Evolutionary conservation across 2,797 vertebrate species (phyloP), one percentile per base, ranked within the genome.

Genomic region (Poecilia gillii): DNA sequence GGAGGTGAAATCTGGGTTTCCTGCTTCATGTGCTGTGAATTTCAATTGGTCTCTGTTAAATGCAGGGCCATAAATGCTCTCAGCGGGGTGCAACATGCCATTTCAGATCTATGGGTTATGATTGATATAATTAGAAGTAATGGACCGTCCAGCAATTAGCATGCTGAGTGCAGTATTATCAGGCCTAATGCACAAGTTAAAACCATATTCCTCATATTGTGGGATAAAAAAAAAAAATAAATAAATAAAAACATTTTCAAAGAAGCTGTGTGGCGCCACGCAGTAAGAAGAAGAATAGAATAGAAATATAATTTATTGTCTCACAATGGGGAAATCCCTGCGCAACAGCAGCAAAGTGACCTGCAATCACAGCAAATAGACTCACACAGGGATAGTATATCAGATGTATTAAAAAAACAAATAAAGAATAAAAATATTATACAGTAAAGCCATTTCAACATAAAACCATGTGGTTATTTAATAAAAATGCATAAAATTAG

Each of bases 61-160:
- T 83, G 76, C 55, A 36, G 49, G 73, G 41, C 80, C 80, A 83
- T 84, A 88, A 88, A 87, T n/a, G 85, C 79, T 90, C 87, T 82
- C 87, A 84, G 82, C 6, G 4, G 87, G 91, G 77, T 83, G 77
- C 80, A 82, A 81, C 72, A 62, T 84, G 85, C 80, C 81, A 86
- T 90, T 90, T 89, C 49, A 85, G 70, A 90, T 89, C 83, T 85
- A 76, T 16, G 73, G 85, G 73, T 72, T 74, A 90, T 91, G 91
- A 94, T 84, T 93, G 90, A 93, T 91, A 84, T 93, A 90, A 93
- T 93, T 87, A 91, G 85, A 76, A 80, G 75, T 91, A 93, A 93
- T 93, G 89, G 83, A 73, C 87, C 76, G 1, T 79, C 81, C 62
- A 41, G 57, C 64, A 25, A 84, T 91, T 91, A 90, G 89, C 85